Conservation (phyloP, 1,140 invertebrate genomes). For the Hycleus cichorii region DNA sequence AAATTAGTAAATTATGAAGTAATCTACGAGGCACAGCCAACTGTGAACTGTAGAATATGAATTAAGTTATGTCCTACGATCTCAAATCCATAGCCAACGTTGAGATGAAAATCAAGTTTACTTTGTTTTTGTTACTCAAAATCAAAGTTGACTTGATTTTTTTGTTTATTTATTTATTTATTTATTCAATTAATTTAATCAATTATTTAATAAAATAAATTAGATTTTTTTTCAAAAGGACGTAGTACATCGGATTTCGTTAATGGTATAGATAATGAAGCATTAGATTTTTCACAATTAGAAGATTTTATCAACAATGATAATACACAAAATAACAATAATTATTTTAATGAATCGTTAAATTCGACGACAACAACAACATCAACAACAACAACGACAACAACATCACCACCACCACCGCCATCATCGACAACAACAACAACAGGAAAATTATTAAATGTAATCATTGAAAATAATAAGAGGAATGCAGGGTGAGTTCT, state of each 20-base stretch:
- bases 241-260: constrained; percentile 59
- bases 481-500: constrained; percentile 10
- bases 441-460: constrained; percentile 37
- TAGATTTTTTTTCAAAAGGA: constrained; percentile 39
- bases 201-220: neutral
- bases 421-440: neutral
- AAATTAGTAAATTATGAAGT: too few relatives aligned
- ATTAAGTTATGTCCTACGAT: too few relatives aligned
- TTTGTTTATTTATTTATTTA: too few relatives aligned
- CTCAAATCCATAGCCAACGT: too few relatives aligned
- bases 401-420: neutral
- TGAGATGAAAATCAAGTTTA: neutral
- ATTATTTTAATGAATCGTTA: constrained; percentile 37
- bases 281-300: constrained; percentile 68
- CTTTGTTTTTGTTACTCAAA: too few relatives aligned
- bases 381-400: too few relatives aligned
- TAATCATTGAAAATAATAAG: constrained; percentile 37
- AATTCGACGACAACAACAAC: constrained; percentile 12
- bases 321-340: constrained; percentile 36
- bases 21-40: too few relatives aligned
- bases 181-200: neutral
- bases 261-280: constrained; percentile 73
- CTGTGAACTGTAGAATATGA: too few relatives aligned
- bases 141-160: too few relatives aligned
- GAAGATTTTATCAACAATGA: constrained; percentile 73